A percentile compares a stretch with the other conserved stretches of the same genome.
Conservation (phyloP, 2,113 vertebrate genomes). For the Callipepla squamata region DNA sequence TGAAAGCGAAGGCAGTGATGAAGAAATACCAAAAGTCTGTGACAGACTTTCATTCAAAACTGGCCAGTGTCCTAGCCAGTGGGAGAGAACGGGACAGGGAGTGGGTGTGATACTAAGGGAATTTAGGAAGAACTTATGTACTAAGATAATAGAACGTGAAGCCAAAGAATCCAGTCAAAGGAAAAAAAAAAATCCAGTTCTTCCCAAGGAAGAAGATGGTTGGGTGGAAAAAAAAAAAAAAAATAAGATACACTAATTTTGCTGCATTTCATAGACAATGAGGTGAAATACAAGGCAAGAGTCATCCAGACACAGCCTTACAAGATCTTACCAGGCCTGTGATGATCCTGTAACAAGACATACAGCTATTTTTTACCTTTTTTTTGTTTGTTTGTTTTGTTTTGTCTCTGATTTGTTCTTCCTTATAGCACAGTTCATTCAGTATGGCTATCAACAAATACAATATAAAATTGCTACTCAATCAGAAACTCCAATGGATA, state of each 20-base stretch:
- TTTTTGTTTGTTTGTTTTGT: neutral
- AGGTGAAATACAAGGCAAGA: slow-evolving; percentile 9
- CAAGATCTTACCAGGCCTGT: neutral
- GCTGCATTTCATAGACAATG: neutral
- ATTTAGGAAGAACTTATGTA: slow-evolving; percentile 26
- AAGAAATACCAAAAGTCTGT: slow-evolving; percentile 1
- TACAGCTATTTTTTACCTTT: neutral
- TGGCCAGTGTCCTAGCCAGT: neutral
- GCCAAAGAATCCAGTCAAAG: neutral
- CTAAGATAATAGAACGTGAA: slow-evolving; percentile 9
- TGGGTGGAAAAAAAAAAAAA: slow-evolving; percentile 35
- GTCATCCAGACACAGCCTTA: neutral
- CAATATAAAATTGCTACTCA: neutral
- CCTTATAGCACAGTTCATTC: neutral
- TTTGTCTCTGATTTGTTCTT: neutral
- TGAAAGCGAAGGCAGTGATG: neutral
- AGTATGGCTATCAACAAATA: neutral
- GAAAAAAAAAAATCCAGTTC: neutral
- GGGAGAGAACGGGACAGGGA: neutral
- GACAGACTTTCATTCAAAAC: neutral
- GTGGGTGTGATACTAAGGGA: neutral
- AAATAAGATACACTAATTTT: slow-evolving; percentile 16
- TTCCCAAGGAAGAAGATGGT: neutral
- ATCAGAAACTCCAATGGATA: neutral
- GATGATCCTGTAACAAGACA: neutral